These are phyloP conservation scores for Drosophila incognita DNA, from an alignment of 2,888 invertebrate genomes.

Conservation along the genomic window DNA sequence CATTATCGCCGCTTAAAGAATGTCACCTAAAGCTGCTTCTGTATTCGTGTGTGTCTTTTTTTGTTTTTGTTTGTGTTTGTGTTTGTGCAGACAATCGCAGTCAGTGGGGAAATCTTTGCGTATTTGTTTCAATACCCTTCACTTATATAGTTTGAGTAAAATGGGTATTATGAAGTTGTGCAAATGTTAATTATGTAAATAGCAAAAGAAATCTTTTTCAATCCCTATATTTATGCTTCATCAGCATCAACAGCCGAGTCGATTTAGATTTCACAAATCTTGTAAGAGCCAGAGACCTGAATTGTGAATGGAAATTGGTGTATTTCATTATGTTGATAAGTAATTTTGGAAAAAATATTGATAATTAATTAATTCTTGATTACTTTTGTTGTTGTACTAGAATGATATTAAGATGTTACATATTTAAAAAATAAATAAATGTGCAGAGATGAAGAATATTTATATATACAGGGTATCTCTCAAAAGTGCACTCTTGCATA, in stretches of 20 bases:
- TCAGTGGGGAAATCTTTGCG: constrained; percentile 54
- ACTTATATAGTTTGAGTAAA: not conserved
- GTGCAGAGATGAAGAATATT: not conserved
- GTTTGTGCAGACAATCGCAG: constrained; percentile 28
- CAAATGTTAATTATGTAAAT: not conserved
- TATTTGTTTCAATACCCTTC: constrained; percentile 27
- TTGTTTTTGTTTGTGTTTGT: not conserved
- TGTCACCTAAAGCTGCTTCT: constrained; percentile 57
- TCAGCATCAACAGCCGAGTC: not conserved
- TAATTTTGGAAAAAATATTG: not conserved
- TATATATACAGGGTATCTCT: constrained; percentile 1
- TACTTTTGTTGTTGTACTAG: not conserved
- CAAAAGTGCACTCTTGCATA: not conserved
- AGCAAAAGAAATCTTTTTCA: not conserved
- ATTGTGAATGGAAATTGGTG: not conserved
- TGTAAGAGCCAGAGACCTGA: not conserved
- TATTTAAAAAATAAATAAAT: not conserved
- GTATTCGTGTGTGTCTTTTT: constrained; percentile 3
- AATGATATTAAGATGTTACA: not conserved
- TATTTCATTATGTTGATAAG: not conserved
- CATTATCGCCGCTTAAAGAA: constrained; percentile 68
- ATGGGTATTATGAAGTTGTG: not conserved
- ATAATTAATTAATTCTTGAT: not conserved
- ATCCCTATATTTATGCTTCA: not conserved
- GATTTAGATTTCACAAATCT: not conserved